Evolutionary conservation across 2,113 vertebrate species (phyloP), one percentile per base, ranked within the genome.

Genomic region (Butorides virescens): DNA sequence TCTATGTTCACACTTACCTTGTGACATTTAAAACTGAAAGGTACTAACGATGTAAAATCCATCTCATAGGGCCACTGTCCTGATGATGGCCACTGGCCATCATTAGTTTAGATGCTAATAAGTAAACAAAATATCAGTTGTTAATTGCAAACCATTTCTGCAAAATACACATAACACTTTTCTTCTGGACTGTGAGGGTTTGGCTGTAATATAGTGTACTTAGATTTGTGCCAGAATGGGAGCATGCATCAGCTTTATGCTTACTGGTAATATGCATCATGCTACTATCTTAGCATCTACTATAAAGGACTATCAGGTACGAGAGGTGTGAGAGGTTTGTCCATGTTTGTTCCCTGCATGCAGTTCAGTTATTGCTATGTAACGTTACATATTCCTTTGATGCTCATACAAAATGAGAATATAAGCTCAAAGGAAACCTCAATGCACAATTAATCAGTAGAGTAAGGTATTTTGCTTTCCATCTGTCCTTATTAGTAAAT

Each of bases 381-480:
- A 89, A 55, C 74, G 63, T 11, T 71, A 65, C 37, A n/a, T 92
- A 88, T 52, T 81, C 84, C 80, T 83, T 92, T 81, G n/a, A 86
- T 75, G 82, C 52, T 86, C n/a, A 77, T 34, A 78, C 25, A 93
- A 88, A 63, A 92, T 44, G 50, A 61, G 58, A 97, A 86, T 95
- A 96, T 93, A 77, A 73, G 42, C 66, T 77, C 86, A 96, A 88
- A 97, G 92, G 91, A 97, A 95, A n/a, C 36, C 68, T 92, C 71
- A 80, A 89, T 85, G 92, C 46, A 84, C 78, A 91, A 86, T 95
- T 98, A 97, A 94, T 97, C 96, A 95, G 71, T 50, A 78, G 37
- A 94, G 50, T 78, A 94, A 94, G 70, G 74, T 82, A 77, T 75
- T 94, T 76, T 93, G 47, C 47, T 96, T 93, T 95, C 92, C 85